These are phyloP conservation scores for Isotomurus palustris DNA, from an alignment of 2,888 invertebrate genomes.

Conservation along the genomic window DNA sequence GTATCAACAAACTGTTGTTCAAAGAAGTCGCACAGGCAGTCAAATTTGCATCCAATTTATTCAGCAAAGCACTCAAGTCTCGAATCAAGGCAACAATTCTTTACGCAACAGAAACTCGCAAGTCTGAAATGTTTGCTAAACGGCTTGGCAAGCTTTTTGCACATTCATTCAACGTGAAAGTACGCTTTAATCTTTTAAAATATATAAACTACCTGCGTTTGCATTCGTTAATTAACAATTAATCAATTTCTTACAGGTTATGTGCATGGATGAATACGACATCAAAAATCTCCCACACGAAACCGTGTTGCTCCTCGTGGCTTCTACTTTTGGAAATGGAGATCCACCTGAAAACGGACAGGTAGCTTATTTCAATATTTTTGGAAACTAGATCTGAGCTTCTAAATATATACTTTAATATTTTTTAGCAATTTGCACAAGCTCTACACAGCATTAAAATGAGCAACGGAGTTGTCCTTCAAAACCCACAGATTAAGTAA, in stretches of 20 bases:
- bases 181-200: conserved; percentile 42
- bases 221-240: neutral
- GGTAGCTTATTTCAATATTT: conserved; percentile 30
- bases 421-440: neutral
- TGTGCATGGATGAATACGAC: conserved; percentile 54
- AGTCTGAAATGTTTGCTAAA: conserved; percentile 48
- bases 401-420: neutral
- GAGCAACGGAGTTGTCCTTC: neutral
- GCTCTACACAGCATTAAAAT: neutral
- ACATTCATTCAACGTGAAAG: conserved; percentile 51
- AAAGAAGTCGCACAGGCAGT: conserved; percentile 92
- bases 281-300: conserved; percentile 52
- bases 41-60: conserved; percentile 69
- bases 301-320: conserved; percentile 51
- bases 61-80: conserved; percentile 52
- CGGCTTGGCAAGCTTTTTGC: conserved; percentile 20
- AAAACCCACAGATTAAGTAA: no score
- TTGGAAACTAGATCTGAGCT: no score
- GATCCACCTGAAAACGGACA: conserved; percentile 55
- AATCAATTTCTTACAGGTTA: conserved; percentile 50
- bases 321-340: conserved; percentile 55
- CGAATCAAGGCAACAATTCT: conserved; percentile 53
- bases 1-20: conserved; percentile 84
- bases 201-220: neutral
- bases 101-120: conserved; percentile 54